Evolutionary conservation across 2,113 vertebrate species (phyloP).

Genomic region (Tragulus kanchil): DNA sequence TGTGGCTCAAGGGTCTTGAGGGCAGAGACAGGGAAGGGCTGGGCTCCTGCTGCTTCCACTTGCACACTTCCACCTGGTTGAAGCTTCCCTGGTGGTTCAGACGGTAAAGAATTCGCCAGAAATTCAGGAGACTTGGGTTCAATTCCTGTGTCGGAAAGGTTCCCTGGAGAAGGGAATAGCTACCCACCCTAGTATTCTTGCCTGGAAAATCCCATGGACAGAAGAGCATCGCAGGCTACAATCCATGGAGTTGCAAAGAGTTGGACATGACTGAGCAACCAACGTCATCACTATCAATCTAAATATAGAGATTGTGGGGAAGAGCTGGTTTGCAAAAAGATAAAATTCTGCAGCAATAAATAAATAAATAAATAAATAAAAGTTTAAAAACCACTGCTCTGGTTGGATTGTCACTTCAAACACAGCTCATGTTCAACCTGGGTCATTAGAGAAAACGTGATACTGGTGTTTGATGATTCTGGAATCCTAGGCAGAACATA

Average conservation of each 20-base stretch:
- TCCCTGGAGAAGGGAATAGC: background rate
- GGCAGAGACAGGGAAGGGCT: background rate
- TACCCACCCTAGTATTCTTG: background rate
- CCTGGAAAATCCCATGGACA: background rate
- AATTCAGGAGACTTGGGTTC: background rate
- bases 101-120: background rate
- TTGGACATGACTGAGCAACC: background rate
- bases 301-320: background rate
- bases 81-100: background rate
- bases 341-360: background rate
- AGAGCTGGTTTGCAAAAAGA: constrained; percentile 1
- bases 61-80: background rate
- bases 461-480: background rate
- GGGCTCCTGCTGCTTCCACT: background rate
- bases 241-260: background rate
- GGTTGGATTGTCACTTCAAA: background rate
- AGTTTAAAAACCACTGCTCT: background rate
- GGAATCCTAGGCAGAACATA: background rate
- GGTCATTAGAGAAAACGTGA: background rate
- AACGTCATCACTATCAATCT: background rate
- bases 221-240: background rate
- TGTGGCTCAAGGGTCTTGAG: background rate
- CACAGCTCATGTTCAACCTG: background rate
- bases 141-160: background rate
- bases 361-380: background rate